Percentiles rank a stretch among this genome's conserved stretches.
Conservation (phyloP, 37 sponge, comb jelly and placozoan genomes). For the Geodia barretti region DNA sequence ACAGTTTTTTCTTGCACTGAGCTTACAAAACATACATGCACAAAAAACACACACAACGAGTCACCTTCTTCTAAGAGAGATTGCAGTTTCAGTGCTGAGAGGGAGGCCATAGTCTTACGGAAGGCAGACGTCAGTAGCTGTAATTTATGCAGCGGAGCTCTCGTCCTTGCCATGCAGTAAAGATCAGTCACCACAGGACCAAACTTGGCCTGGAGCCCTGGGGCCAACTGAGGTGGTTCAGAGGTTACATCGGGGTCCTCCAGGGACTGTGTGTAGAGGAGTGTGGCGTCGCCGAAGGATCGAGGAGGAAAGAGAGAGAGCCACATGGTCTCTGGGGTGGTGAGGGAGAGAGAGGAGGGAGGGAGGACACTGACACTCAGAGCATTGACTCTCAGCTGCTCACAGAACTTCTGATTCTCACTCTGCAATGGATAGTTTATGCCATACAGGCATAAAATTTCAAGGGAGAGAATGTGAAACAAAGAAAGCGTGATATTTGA, state of each 20-base stretch:
- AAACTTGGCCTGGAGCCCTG: slow-evolving; percentile 1
- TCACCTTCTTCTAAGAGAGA: too few relatives aligned
- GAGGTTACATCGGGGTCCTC: background rate
- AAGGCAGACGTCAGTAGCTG: slow-evolving; percentile 32
- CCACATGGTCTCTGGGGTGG: background rate
- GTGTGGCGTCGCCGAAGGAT: background rate
- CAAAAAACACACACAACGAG: too few relatives aligned
- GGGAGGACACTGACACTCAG: slow-evolving; percentile 3
- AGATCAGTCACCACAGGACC: slow-evolving; percentile 8
- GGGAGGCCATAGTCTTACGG: slow-evolving; percentile 16
- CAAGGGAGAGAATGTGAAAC: background rate
- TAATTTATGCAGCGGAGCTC: slow-evolving; percentile 6
- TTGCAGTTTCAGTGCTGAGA: background rate
- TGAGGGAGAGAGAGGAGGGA: background rate
- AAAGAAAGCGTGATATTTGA: background rate
- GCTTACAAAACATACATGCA: too few relatives aligned
- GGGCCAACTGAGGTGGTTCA: background rate
- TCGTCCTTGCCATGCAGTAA: background rate
- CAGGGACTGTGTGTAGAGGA: background rate
- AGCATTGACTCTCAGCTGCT: slow-evolving; percentile 1
- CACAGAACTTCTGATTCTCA: background rate
- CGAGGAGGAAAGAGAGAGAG: background rate
- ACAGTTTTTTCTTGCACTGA: too few relatives aligned
- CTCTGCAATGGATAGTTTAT: too few relatives aligned
- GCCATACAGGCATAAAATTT: background rate